Evolutionary conservation across 2,888 invertebrate genomes (phyloP), one percentile per base, ranked within the genome.

Genomic region (Epirrita christyi): DNA sequence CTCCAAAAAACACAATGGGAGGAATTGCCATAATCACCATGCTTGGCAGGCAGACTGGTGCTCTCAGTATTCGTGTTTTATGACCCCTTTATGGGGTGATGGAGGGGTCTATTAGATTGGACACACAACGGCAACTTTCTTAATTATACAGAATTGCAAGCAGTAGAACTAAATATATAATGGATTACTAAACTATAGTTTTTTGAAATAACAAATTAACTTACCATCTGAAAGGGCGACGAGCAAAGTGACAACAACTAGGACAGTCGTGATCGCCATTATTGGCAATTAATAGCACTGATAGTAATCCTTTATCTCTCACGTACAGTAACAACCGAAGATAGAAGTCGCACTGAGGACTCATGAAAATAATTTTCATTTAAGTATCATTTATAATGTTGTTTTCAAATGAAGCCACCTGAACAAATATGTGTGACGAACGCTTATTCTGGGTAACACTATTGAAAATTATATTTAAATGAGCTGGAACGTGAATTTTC

Each of bases 361-460:
- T 64, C 68, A 56, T 67, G 61, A 61, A 71, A 64, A 61, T 70
- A 72, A 65, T 70, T 61, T 68, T 73, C 73, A 74, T 80, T 84
- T 87, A 89, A 76, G 75, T 85, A 84, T 77, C 70, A 69, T 70
- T 70, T 74, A 75, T 67, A 56, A 54, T 42, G 76, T 83, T 83
- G 73, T 81, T 79, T 71, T 56, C 58, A 58, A 54, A 44, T 51
- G 37, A 55, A 61, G 52, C 75, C 78, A 83, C 78, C 85, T 90
- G 89, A 78, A 61, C 66, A 87, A 87, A 89, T 68, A 86, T 55
- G 47, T 77, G 75, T 72, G 73, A 73, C 85, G 69, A 85, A 83
- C 21, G 4, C 32, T 40, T 44, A 36, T 58, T 54, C 49, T 59
- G 14, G 45, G 41, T 36, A 49, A 42, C 55, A 43, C 52, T 29